These are phyloP conservation scores for Cardiocondyla obscurior DNA, from an alignment of 1,140 invertebrate genomes.

Conservation along the genomic window DNA sequence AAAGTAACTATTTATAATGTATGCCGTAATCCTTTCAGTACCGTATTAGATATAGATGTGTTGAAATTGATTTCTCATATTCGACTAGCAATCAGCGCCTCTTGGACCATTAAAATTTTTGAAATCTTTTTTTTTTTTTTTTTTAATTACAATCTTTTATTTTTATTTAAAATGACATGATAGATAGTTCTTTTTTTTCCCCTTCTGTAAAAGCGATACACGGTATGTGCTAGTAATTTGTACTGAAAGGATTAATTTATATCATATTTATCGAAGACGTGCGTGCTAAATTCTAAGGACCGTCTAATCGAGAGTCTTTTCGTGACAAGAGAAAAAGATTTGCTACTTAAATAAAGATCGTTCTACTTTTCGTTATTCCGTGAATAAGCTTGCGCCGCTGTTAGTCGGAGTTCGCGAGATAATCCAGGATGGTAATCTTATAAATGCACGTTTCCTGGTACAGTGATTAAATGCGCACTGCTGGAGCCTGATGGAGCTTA, in stretches of 20 bases:
- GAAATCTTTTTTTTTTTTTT: background rate
- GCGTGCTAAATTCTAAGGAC: background rate
- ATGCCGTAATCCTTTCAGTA: conserved; percentile 18
- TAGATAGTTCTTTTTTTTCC: background rate
- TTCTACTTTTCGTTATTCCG: background rate
- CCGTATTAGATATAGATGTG: background rate
- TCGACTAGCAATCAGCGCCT: background rate
- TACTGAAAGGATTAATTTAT: conserved; percentile 32
- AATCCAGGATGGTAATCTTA: conserved; percentile 8
- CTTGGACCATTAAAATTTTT: background rate
- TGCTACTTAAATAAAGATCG: background rate
- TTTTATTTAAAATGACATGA: background rate
- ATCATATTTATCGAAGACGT: background rate
- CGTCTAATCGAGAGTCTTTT: background rate
- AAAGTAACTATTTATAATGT: background rate
- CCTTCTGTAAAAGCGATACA: background rate
- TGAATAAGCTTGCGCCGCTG: background rate
- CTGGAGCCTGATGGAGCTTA: background rate
- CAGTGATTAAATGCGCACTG: background rate
- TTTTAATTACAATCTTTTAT: background rate
- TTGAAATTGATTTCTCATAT: background rate
- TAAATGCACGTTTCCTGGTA: conserved; percentile 45
- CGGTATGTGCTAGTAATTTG: background rate
- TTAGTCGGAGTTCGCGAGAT: background rate
- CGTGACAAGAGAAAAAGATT: background rate